phyloP scores from a whole-genome alignment of 2,888 invertebrate genomes.

The Pandemis heparana region DNA sequence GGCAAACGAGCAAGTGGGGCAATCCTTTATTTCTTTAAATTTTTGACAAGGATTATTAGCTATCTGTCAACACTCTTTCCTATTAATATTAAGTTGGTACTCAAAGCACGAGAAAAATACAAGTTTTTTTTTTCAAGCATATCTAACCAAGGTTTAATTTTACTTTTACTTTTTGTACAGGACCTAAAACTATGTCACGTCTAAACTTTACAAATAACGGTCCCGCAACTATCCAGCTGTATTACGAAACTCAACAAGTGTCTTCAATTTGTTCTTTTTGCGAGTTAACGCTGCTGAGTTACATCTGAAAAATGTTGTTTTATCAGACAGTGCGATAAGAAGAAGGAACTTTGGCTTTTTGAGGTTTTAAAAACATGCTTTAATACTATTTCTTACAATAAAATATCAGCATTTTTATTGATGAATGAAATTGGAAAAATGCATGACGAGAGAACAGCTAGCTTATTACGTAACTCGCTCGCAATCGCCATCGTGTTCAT shows the following conservation, averaged over 20 bases:
- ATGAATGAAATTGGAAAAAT: too few species aligned
- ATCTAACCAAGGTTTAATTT: neutral
- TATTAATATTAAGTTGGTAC: neutral
- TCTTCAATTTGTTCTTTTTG: slow-evolving; percentile 29
- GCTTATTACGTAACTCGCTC: too few species aligned
- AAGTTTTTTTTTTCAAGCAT: neutral
- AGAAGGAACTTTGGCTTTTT: neutral
- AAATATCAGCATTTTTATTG: too few species aligned
- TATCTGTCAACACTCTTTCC: neutral
- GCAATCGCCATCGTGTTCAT: too few species aligned
- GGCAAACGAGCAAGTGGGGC: too few species aligned
- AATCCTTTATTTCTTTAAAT: too few species aligned
- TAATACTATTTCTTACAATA: neutral
- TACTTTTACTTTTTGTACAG: neutral
- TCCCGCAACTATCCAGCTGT: slow-evolving; percentile 15
- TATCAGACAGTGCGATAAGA: neutral
- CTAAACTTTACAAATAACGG: slow-evolving; percentile 39
- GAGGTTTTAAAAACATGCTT: neutral
- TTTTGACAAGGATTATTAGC: too few species aligned
- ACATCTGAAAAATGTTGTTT: slow-evolving; percentile 1
- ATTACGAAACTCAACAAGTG: slow-evolving; percentile 36
- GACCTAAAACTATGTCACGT: slow-evolving; percentile 30
- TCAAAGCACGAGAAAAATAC: neutral
- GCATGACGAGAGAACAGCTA: too few species aligned
- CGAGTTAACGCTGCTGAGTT: slow-evolving; percentile 24